Evolutionary conservation across 2,113 vertebrate genomes (phyloP).

Genomic region (Hippocampus abdominalis): DNA sequence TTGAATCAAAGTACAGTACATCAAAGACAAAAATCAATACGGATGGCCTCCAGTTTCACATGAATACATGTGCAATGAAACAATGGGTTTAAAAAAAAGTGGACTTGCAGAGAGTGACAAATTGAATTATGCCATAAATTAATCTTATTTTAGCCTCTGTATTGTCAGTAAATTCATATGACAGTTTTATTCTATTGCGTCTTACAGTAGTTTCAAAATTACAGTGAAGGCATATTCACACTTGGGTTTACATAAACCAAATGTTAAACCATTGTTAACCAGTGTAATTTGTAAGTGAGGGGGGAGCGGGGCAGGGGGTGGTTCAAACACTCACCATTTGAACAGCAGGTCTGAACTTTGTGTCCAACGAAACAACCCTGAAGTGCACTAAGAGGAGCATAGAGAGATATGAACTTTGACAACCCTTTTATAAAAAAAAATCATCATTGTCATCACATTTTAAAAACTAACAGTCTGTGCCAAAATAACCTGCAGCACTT

Average conservation of each 20-base stretch:
- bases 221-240: background rate
- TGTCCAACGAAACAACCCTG: conserved; percentile 51
- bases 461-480: too few species aligned
- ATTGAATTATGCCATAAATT: background rate
- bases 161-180: background rate
- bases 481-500: too few species aligned
- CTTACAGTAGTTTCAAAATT: too few species aligned
- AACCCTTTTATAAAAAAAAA: too few species aligned
- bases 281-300: background rate
- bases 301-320: background rate
- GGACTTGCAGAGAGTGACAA: background rate
- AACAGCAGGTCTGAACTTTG: conserved; percentile 24
- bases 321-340: conserved; percentile 36
- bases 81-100: background rate
- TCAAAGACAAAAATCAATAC: too few species aligned
- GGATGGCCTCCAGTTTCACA: background rate
- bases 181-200: too few species aligned
- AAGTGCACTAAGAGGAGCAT: conserved; percentile 50
- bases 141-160: background rate
- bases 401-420: background rate
- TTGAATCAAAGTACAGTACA: background rate
- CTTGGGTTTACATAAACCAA: background rate
- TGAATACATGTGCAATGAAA: background rate
- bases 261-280: conserved; percentile 2
- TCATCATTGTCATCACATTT: background rate